phyloP scores from a whole-genome alignment of 2,113 vertebrate genomes.

The Nettapus auritus region DNA sequence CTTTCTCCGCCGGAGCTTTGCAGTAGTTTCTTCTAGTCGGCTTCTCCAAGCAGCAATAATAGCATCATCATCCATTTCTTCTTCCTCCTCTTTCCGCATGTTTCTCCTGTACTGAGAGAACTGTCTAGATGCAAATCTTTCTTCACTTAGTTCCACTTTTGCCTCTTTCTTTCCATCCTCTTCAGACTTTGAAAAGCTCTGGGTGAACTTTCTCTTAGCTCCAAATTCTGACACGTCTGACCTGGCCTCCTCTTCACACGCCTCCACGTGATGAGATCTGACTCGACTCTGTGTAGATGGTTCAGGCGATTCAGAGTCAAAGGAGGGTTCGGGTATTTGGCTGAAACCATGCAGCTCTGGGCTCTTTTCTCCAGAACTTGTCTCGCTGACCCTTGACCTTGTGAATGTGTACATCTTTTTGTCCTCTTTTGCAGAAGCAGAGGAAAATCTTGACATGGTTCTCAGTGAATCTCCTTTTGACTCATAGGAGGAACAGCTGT shows the following conservation, averaged over 20 bases:
- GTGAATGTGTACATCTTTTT: slow-evolving; percentile 67
- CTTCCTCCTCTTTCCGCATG: slow-evolving; percentile 61
- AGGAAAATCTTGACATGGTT: slow-evolving; percentile 75
- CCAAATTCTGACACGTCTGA: slow-evolving; percentile 73
- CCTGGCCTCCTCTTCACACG: slow-evolving; percentile 70
- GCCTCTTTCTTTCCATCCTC: slow-evolving; percentile 76
- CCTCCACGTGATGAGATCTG: slow-evolving; percentile 62
- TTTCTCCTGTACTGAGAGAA: slow-evolving; percentile 66
- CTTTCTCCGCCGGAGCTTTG: slow-evolving; percentile 73
- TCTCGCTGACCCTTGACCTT: slow-evolving; percentile 69
- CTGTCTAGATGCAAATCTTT: slow-evolving; percentile 73
- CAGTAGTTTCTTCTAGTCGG: slow-evolving; percentile 83
- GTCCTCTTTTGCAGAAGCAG: slow-evolving; percentile 69
- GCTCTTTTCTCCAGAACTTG: slow-evolving; percentile 65
- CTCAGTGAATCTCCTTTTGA: slow-evolving; percentile 69
- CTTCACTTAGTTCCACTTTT: slow-evolving; percentile 71
- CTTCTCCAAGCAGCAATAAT: slow-evolving; percentile 89
- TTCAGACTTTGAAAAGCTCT: slow-evolving; percentile 76
- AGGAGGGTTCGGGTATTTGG: slow-evolving; percentile 53
- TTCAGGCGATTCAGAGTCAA: slow-evolving; percentile 66
- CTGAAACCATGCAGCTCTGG: slow-evolving; percentile 73
- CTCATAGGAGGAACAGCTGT: slow-evolving; percentile 58
- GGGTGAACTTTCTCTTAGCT: slow-evolving; percentile 82
- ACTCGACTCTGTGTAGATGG: slow-evolving; percentile 30
- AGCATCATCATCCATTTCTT: slow-evolving; percentile 87